These are phyloP conservation scores for Phenganax stokvisi DNA, from an alignment of 92 coral and sea anemone species.

Conservation along the genomic window DNA sequence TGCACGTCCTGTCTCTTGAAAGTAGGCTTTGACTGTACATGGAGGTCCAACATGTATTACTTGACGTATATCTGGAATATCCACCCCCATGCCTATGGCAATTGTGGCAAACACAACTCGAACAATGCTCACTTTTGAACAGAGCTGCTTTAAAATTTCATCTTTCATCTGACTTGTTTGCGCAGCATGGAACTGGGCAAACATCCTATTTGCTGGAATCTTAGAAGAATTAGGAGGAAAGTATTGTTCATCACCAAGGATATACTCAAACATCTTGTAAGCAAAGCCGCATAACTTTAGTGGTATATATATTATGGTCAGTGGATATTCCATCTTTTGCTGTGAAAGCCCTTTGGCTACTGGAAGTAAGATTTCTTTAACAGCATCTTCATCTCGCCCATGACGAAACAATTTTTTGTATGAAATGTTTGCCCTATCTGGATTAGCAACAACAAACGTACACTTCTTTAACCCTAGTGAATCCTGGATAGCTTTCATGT, in stretches of 20 bases:
- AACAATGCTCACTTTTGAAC: not conserved
- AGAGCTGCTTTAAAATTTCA: not conserved
- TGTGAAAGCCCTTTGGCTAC: not conserved
- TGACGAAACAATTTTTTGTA: not conserved
- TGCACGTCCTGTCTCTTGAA: not conserved
- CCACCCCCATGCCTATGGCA: conserved; percentile 17
- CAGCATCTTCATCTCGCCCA: conserved; percentile 1
- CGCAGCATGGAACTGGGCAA: conserved; percentile 14
- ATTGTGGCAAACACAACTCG: conserved; percentile 19
- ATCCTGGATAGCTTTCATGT: conserved; percentile 6
- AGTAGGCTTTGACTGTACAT: conserved; percentile 14
- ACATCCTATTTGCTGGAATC: conserved; percentile 10
- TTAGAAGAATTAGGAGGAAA: conserved; percentile 5
- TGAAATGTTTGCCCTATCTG: conserved; percentile 10
- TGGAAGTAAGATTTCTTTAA: conserved; percentile 2
- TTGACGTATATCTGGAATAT: not conserved
- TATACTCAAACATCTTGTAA: conserved; percentile 10
- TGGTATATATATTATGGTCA: conserved; percentile 15
- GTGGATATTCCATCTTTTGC: conserved; percentile 16
- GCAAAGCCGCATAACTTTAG: conserved; percentile 19
- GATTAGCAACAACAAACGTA: conserved; percentile 7
- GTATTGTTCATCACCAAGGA: conserved; percentile 13
- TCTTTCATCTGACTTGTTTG: not conserved
- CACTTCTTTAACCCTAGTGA: conserved; percentile 28
- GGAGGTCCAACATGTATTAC: not conserved